Base-by-base conservation (phyloP, 2,113 vertebrate species). In the Tiliqua scincoides region DNA sequence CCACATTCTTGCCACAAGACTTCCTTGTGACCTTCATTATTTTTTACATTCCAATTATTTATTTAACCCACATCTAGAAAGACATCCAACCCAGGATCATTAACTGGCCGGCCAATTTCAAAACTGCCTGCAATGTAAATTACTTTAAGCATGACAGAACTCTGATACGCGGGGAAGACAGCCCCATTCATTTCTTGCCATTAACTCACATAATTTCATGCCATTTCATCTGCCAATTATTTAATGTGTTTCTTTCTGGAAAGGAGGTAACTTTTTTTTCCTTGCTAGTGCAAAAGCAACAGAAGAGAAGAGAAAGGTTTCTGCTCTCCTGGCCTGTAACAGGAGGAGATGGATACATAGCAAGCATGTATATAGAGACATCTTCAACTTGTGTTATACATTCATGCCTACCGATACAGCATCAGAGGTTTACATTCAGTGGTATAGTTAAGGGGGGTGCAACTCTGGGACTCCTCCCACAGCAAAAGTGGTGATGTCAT, bases 21-120 rank as follows among this genome's bases (percentile, higher is more conserved):
- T 92, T 87, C 62, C 52, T 81, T 86, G 23, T 85, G n/a, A 21
- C 91, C 73, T 91, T 92, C 73, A 92, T 89, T 92, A 89, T 84
- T 92, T 88, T 86, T 70, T 89, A 61, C 87, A 79, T 72, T 76
- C 57, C 73, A 91, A 68, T 89, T 93, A 88, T 90, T 93, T 93
- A 90, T 90, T 94, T 90, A 87, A 86, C 52, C 43, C 82, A 67
- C 76, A 65, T 23, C 86, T 70, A 88, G 67, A 88, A 86, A 83
- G 23, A 91, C 18, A 89, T 12, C 71, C 65, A 89, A 88, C 89
- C 12, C 86, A 93, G 63, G 84, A 92, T 35, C 78, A 87, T 87
- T 88, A 86, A 86, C 11, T 35, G 73, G 89, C 35, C 63, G 86
- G 81, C 57, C 70, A 88, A 88, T 88, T 93, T 91, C 59, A 81